Conservation (phyloP, 2,113 vertebrate genomes). For the human region DNA sequence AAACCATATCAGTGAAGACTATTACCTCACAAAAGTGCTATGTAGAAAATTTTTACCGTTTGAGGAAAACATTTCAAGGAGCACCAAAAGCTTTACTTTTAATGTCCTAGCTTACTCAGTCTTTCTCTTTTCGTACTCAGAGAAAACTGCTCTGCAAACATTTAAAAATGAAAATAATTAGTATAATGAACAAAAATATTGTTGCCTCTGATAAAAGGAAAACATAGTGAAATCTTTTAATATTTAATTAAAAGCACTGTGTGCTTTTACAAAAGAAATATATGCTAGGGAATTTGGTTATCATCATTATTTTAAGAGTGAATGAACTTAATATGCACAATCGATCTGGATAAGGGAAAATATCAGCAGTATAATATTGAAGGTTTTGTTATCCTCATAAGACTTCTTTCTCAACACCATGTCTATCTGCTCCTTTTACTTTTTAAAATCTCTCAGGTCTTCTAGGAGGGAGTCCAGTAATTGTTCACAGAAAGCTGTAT, state of each 20-base stretch:
- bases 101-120: not conserved
- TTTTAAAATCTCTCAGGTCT: not conserved
- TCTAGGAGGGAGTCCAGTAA: not conserved
- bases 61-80: not conserved
- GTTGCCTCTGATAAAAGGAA: not conserved
- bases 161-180: not conserved
- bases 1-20: conserved; percentile 52
- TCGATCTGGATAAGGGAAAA: not conserved
- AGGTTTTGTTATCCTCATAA: not conserved
- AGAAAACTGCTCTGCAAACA: not conserved
- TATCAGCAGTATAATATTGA: not conserved
- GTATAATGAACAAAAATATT: not conserved
- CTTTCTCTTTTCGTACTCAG: not conserved
- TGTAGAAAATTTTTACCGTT: not conserved
- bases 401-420: not conserved
- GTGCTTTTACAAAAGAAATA: not conserved
- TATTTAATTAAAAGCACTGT: not conserved
- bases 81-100: not conserved
- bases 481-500: not conserved
- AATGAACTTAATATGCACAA: not conserved
- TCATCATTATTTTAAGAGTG: not conserved
- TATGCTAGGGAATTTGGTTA: not conserved
- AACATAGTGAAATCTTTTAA: not conserved
- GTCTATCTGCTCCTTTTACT: not conserved
- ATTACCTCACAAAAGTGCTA: not conserved